A percentile compares a stretch with the other conserved stretches of the same genome.
phyloP scores from a whole-genome alignment of 2,797 vertebrate genomes.

The Steatocranus sp. region DNA sequence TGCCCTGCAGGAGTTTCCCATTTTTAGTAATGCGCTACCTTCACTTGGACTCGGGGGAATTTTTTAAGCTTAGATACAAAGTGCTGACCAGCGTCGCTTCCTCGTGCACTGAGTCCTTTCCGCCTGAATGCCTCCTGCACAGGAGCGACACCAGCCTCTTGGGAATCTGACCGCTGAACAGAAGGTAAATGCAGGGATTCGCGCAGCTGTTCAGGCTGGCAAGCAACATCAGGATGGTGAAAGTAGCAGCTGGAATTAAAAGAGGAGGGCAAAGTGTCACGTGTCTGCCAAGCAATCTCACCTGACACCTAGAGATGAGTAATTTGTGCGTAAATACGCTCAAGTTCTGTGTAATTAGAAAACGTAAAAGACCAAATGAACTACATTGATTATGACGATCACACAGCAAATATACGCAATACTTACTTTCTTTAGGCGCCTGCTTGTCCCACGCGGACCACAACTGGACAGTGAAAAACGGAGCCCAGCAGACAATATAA shows the following conservation, averaged over 20 bases:
- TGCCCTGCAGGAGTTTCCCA: background rate
- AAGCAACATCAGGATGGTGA: constrained; percentile 72
- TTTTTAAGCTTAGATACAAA: constrained; percentile 61
- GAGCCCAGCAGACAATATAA: constrained; percentile 70
- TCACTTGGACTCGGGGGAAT: constrained; percentile 47
- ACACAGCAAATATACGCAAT: background rate
- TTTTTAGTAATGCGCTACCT: background rate
- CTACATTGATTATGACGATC: background rate
- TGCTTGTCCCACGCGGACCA: constrained; percentile 73
- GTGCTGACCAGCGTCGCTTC: constrained; percentile 56
- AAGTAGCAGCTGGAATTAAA: constrained; percentile 60
- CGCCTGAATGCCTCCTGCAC: background rate
- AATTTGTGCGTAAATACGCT: constrained; percentile 15
- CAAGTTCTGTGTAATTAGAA: background rate
- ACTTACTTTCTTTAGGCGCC: constrained; percentile 70
- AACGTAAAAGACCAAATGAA: background rate
- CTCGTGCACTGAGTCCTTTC: constrained; percentile 36
- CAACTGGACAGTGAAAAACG: constrained; percentile 72
- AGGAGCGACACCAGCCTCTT: constrained; percentile 37
- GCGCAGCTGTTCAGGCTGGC: constrained; percentile 73
- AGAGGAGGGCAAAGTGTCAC: background rate
- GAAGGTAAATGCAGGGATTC: constrained; percentile 72
- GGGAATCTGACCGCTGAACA: constrained; percentile 61
- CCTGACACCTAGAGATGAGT: background rate
- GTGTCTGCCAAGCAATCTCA: background rate